Evolutionary conservation across 2,113 vertebrate species (phyloP).

Genomic region (Actenoides lindsayi): DNA sequence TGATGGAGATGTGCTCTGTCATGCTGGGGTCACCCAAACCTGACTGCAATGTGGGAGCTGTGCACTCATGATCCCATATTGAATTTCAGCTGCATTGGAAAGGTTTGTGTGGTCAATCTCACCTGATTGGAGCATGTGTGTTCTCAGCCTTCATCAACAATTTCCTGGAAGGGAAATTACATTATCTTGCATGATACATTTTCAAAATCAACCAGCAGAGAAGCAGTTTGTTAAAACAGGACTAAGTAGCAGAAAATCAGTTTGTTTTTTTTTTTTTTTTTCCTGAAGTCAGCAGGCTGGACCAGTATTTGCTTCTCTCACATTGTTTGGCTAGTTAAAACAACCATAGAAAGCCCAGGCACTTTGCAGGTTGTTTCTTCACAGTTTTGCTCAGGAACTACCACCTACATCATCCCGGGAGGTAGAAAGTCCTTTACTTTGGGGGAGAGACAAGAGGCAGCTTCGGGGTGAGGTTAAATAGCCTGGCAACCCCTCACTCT

Average conservation of each 20-base stretch:
- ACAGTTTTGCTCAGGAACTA: background rate
- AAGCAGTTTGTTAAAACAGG: background rate
- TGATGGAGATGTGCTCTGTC: background rate
- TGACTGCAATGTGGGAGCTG: background rate
- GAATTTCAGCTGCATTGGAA: background rate
- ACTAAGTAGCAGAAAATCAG: background rate
- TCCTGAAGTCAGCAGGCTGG: background rate
- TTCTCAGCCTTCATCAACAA: conserved; percentile 90
- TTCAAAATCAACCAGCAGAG: background rate
- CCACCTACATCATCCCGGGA: background rate
- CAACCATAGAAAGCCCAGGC: background rate
- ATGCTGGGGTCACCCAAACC: background rate
- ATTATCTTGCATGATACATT: background rate
- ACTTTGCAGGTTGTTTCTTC: background rate
- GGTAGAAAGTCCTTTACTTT: background rate
- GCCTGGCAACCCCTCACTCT: background rate
- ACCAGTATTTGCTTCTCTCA: background rate
- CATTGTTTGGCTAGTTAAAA: background rate
- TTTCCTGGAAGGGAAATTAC: conserved; percentile 72
- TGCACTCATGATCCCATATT: background rate
- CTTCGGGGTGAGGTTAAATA: background rate
- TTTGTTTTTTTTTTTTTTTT: too few species aligned
- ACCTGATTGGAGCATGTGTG: conserved; percentile 96
- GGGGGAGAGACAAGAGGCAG: background rate
- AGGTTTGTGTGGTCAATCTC: background rate